phyloP scores from a whole-genome alignment of 2,797 vertebrate species.

The Galagoides demidoff region DNA sequence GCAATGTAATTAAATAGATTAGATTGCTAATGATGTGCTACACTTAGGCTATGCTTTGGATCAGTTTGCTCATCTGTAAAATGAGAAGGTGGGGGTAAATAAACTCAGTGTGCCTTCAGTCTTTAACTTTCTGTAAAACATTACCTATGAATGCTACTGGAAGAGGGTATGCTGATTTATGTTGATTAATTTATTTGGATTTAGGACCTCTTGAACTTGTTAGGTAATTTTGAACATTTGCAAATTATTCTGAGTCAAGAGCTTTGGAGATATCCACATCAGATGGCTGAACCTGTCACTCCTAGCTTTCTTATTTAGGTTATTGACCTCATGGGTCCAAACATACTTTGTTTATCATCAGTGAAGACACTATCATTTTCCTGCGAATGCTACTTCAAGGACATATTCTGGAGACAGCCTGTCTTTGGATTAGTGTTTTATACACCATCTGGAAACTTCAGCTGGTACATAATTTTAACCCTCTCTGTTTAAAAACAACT shows the following conservation, averaged over 20 bases:
- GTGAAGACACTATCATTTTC: neutral
- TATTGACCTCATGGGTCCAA: neutral
- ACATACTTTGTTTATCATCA: constrained; percentile 51
- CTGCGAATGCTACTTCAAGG: constrained; percentile 11
- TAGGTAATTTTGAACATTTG: constrained; percentile 42
- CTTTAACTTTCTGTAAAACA: neutral
- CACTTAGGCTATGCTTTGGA: neutral
- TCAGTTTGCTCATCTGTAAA: neutral
- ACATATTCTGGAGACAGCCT: neutral
- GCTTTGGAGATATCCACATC: neutral
- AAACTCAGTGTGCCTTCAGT: neutral
- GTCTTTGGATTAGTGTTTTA: constrained; percentile 50
- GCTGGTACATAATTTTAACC: constrained; percentile 46
- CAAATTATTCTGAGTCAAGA: neutral
- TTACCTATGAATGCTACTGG: neutral
- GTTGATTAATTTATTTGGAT: neutral
- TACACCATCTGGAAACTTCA: constrained; percentile 49
- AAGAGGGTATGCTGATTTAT: neutral
- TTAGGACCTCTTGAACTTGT: neutral
- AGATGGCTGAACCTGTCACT: neutral
- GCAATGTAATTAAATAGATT: neutral
- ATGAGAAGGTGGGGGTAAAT: neutral
- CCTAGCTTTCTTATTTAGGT: neutral
- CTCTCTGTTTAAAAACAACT: constrained; percentile 33
- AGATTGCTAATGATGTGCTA: neutral